These are phyloP conservation scores for Oncorhynchus clarkii DNA, from an alignment of 2,113 vertebrate genomes.

Conservation along the genomic window DNA sequence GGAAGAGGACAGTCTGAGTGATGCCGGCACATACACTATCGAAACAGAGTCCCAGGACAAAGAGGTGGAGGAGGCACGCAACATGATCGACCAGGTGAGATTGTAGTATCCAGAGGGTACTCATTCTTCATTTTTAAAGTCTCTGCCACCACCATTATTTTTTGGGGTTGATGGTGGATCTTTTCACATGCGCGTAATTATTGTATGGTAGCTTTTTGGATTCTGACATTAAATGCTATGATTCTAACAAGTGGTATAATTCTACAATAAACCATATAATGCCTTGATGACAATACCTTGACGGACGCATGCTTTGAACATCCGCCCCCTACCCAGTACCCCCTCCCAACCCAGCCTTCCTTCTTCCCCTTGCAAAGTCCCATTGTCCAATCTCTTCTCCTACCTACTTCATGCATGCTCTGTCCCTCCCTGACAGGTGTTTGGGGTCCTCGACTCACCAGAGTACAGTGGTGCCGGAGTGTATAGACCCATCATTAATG, in stretches of 20 bases:
- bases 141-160: background rate
- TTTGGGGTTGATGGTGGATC: too few relatives aligned
- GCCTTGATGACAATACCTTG: background rate
- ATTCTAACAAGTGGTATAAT: background rate
- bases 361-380: too few relatives aligned
- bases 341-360: constrained; percentile 28
- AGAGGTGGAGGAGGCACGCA: constrained; percentile 92
- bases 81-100: constrained; percentile 96
- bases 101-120: background rate
- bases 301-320: constrained; percentile 26
- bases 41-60: constrained; percentile 90
- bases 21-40: constrained; percentile 96
- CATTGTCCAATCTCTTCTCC: constrained; percentile 19
- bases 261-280: background rate
- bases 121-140: background rate
- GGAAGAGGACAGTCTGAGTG: constrained; percentile 93
- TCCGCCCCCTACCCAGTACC: constrained; percentile 11
- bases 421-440: constrained; percentile 80
- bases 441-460: constrained; percentile 91
- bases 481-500: constrained; percentile 85
- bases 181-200: too few relatives aligned
- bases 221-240: background rate
- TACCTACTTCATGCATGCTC: constrained; percentile 56
- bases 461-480: constrained; percentile 84
- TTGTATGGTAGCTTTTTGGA: background rate